A percentile compares a stretch with the other conserved stretches of the same genome.
Conservation (phyloP, 2,888 invertebrate genomes). For the Tetheella fluctuosa region DNA sequence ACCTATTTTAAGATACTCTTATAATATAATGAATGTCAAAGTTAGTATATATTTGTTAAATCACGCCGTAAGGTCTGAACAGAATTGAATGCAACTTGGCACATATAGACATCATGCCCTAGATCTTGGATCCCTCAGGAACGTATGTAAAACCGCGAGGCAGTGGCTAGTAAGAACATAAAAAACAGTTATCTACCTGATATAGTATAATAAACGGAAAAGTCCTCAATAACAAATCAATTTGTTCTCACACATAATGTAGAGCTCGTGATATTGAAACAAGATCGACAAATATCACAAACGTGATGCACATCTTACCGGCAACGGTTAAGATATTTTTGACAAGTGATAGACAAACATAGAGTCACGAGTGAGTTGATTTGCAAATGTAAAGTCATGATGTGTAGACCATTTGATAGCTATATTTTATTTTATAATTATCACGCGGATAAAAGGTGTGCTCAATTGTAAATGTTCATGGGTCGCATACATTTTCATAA, state of each 20-base stretch:
- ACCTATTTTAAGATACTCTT: too few species aligned
- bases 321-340: conserved; percentile 21
- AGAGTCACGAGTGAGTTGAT: conserved; percentile 33
- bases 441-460: neutral
- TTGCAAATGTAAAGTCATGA: conserved; percentile 13
- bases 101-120: too few species aligned
- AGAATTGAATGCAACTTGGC: too few species aligned
- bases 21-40: too few species aligned
- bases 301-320: conserved; percentile 40
- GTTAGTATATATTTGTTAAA: too few species aligned
- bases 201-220: neutral
- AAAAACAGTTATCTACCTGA: neutral
- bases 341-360: conserved; percentile 29
- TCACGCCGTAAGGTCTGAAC: too few species aligned
- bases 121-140: too few species aligned
- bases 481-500: too few species aligned
- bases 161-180: too few species aligned
- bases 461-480: too few species aligned
- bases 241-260: neutral
- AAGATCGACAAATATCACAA: conserved; percentile 32
- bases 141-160: too few species aligned
- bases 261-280: conserved; percentile 36
- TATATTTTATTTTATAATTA: neutral
- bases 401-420: conserved; percentile 3
- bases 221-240: neutral